Evolutionary conservation across 2,113 vertebrate genomes (phyloP).

Genomic region (Limanda limanda): DNA sequence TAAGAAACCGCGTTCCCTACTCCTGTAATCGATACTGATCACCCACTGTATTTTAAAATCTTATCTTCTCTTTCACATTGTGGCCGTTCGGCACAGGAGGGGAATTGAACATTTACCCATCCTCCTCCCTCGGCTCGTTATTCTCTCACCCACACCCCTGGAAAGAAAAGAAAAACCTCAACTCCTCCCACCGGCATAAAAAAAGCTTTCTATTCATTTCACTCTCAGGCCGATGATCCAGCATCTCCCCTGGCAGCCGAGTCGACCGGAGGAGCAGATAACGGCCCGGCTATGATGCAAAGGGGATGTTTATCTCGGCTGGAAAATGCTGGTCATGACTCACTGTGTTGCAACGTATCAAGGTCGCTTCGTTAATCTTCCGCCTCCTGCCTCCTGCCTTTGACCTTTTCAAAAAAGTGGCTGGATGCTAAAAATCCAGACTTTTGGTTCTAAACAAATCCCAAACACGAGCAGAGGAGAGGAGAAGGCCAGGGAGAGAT

Average conservation of each 20-base stretch:
- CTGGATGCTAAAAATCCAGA: constrained; percentile 12
- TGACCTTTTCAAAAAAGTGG: constrained; percentile 42
- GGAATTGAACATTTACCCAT: neutral
- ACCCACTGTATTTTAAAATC: neutral
- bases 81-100: neutral
- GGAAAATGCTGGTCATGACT: constrained; percentile 53
- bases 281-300: constrained; percentile 33
- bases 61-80: neutral
- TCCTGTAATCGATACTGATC: neutral
- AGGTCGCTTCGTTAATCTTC: constrained; percentile 14
- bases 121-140: constrained; percentile 1
- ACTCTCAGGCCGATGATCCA: constrained; percentile 33
- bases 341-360: constrained; percentile 4
- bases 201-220: constrained; percentile 32
- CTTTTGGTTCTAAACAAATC: constrained; percentile 20
- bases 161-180: neutral
- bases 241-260: constrained; percentile 28
- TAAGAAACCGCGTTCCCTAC: neutral
- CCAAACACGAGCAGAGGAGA: neutral
- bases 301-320: constrained; percentile 39
- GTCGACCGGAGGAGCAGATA: constrained; percentile 48
- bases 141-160: constrained; percentile 6
- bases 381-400: constrained; percentile 4
- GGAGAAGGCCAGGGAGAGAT: constrained; percentile 27
- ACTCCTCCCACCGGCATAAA: constrained; percentile 25